Evolutionary conservation across 2,113 vertebrate species (phyloP), one percentile per base, ranked within the genome.

Genomic region (Leuciscus idus): DNA sequence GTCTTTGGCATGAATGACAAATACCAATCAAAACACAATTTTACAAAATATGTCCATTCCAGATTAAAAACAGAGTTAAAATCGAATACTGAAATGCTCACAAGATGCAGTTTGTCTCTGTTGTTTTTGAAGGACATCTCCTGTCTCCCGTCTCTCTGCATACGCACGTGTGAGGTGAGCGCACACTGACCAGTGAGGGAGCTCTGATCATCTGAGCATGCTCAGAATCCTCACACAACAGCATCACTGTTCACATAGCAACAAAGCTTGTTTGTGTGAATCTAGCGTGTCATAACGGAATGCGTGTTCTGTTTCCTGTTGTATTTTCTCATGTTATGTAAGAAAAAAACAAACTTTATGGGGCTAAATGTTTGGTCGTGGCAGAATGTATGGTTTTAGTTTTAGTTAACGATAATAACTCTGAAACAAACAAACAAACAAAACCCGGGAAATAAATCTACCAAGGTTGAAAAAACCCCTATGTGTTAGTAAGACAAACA

Each of bases 211-310:
- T 77, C 73, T 62, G 57, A 78, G 84, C 84, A 84, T 82, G 61
- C 86, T 83, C 68, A 59, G 61, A 83, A 57, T 68, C n/a, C 28
- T 61, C 74, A 86, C 1, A 81, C 80, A 68, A 68, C 80, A 66
- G 43, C 61, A 82, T 82, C 61, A 66, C 80, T 82, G 80, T 82
- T 82, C 80, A 52, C 62, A 68, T 68, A 68, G 62, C 62, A 68
- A 82, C 80, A 82, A 85, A 84, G 30, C 61, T 75, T 87, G 62
- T 28, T 55, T 61, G 68, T 68, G 73, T 28, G 52, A 36, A 33
- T 80, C 39, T 70, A 52, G 68, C 78, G 64, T 72, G 7, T 9
- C 48, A 76, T 1, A 50, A 75, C 23, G 2, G 11, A 48, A 36
- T 43, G 76, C 19, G 48, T 81, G 28, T 61, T 33, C 17, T 78